Evolutionary conservation across 2,888 invertebrate species (phyloP), one percentile per base, ranked within the genome.

Genomic region (Mythimna ferrago): DNA sequence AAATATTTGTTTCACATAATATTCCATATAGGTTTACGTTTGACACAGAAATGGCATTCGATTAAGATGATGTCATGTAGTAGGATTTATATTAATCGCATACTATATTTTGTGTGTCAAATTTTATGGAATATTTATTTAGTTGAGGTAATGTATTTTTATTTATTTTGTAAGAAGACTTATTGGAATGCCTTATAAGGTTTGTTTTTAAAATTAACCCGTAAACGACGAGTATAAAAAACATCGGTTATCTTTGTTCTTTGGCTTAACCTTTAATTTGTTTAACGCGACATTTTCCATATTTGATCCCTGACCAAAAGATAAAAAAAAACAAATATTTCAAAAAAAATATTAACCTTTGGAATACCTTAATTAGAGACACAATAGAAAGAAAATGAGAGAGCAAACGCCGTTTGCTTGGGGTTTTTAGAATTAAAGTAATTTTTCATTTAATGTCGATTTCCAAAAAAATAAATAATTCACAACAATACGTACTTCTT

Each of bases 11-110:
- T n/a, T 53, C 53, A 51, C 26, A 58, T 77, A 51, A 64, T 56
- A 51, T 76, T 61, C 60, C 53, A 2, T 77, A 60, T 0, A 44
- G 26, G 51, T 56, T 61, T 41, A 11, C 41, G 26, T 66, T 56
- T 76, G 81, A 61, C 60, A 76, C 51, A 70, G 38, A 77, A 70
- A 77, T 70, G 71, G 26, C 82, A 77, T 54, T 81, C 78, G 51
- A 70, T 78, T 81, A 65, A 32, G 61, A 80, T 38, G 64, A 60
- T 61, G 71, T 76, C 70, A 35, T 44, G 60, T 51, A 1, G 35
- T 65, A 44, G 64, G 48, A 77, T 78, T 77, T 81, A 78, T 81
- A 78, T 77, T 69, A 81, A 78, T 78, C 61, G 56, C 44, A 26
- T 60, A 35, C 76, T 75, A 65, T 76, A 75, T 61, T 65, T 80